Percentiles rank a stretch among this genome's conserved stretches.
Evolutionary conservation across 2,888 invertebrate species (phyloP).

Genomic region (Poecilus cupreus): DNA sequence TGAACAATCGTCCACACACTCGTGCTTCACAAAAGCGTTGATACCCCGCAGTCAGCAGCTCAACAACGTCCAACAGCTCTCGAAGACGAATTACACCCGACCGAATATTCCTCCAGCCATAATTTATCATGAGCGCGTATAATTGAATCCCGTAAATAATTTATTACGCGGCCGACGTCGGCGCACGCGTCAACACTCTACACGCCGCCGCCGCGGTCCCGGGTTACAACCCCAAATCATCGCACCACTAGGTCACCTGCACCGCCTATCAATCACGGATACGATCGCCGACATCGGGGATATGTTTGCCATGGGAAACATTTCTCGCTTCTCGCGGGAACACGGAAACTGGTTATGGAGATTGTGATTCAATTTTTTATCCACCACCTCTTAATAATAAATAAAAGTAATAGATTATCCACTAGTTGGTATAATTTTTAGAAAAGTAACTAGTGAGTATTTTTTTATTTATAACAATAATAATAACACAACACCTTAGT

Average conservation of each 20-base stretch:
- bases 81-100: slow-evolving; percentile 28
- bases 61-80: background rate
- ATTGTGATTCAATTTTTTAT: too few relatives aligned
- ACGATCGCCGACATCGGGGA: background rate
- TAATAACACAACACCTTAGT: too few relatives aligned
- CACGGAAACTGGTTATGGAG: too few relatives aligned
- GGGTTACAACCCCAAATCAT: background rate
- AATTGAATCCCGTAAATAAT: slow-evolving; percentile 41
- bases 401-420: too few relatives aligned
- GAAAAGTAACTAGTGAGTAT: too few relatives aligned
- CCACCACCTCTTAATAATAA: too few relatives aligned
- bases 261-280: background rate
- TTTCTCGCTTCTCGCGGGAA: too few relatives aligned
- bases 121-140: slow-evolving; percentile 39
- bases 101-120: slow-evolving; percentile 31
- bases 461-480: too few relatives aligned
- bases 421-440: too few relatives aligned
- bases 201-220: background rate
- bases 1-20: slow-evolving; percentile 5
- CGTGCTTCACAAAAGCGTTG: background rate
- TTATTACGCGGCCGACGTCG: slow-evolving; percentile 3
- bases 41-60: background rate
- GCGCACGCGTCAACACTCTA: slow-evolving; percentile 18
- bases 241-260: background rate
- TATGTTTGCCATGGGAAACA: background rate